A percentile compares a stretch with the other conserved stretches of the same genome.
Evolutionary conservation across 2,797 vertebrate species (phyloP).

Genomic region (Hybognathus amarus): DNA sequence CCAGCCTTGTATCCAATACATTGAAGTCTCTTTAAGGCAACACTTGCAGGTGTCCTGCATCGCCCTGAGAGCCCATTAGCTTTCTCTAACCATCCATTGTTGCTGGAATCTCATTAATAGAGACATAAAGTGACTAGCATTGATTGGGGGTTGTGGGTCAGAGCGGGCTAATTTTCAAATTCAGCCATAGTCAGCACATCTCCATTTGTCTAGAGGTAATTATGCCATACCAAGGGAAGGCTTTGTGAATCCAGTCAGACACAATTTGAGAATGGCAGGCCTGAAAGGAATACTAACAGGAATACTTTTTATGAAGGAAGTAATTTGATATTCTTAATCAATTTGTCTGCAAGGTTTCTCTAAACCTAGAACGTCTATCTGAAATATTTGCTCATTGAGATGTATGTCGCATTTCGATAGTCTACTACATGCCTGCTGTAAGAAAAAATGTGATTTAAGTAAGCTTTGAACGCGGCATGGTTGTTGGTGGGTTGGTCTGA

Average conservation of each 20-base stretch:
- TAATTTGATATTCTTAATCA: not conserved
- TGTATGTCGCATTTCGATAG: not conserved
- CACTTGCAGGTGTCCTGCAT: constrained; percentile 1
- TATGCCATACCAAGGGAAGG: constrained; percentile 1
- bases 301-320: not conserved
- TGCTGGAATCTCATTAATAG: constrained; percentile 29
- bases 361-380: not conserved
- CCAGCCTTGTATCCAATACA: not conserved
- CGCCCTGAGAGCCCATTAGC: not conserved
- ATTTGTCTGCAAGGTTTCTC: not conserved
- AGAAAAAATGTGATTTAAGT: not conserved
- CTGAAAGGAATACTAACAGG: constrained; percentile 17
- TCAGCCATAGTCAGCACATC: constrained; percentile 32
- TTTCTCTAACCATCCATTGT: constrained; percentile 13
- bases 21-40: not conserved
- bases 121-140: constrained; percentile 34
- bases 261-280: not conserved
- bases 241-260: not conserved
- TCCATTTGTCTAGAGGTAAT: constrained; percentile 39
- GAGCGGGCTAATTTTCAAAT: constrained; percentile 35
- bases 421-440: not conserved
- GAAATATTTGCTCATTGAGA: not conserved
- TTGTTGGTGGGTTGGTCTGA: not conserved
- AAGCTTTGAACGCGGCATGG: not conserved
- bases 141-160: constrained; percentile 32